These are phyloP conservation scores for Kryptolebias ocellatus DNA, from an alignment of 2,797 vertebrate species.

Conservation along the genomic window DNA sequence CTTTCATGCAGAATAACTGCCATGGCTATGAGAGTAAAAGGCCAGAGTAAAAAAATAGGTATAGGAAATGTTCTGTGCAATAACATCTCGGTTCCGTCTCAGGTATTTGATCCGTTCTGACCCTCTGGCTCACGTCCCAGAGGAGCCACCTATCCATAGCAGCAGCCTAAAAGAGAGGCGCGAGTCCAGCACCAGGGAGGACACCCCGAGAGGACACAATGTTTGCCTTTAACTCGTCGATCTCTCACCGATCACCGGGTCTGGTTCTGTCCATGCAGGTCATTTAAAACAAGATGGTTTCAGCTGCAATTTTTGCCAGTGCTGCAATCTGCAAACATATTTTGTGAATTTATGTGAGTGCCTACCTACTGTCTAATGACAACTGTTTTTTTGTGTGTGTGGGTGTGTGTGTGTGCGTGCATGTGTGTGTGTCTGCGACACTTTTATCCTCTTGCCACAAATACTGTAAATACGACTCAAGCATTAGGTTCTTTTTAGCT, in stretches of 20 bases:
- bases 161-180: constrained; percentile 83
- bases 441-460: constrained; percentile 41
- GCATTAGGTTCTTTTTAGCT: constrained; percentile 27
- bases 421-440: constrained; percentile 44
- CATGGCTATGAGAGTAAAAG: neutral
- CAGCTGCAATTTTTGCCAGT: constrained; percentile 36
- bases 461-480: constrained; percentile 23
- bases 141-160: constrained; percentile 83
- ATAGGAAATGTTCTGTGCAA: neutral
- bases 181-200: constrained; percentile 81
- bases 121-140: constrained; percentile 90
- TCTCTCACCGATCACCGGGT: neutral
- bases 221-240: constrained; percentile 15
- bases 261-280: constrained; percentile 15
- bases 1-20: neutral
- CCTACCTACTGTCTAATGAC: constrained; percentile 53
- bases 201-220: constrained; percentile 79
- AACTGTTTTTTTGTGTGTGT: constrained; percentile 15
- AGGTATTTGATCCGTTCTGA: constrained; percentile 94
- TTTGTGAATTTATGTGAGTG: constrained; percentile 62
- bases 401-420: constrained; percentile 37
- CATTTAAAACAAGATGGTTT: constrained; percentile 27
- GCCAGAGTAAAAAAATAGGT: neutral
- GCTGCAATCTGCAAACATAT: constrained; percentile 42
- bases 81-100: constrained; percentile 1